phyloP scores from a whole-genome alignment of 2,888 invertebrate genomes.

The Oxystoma pomonae region DNA sequence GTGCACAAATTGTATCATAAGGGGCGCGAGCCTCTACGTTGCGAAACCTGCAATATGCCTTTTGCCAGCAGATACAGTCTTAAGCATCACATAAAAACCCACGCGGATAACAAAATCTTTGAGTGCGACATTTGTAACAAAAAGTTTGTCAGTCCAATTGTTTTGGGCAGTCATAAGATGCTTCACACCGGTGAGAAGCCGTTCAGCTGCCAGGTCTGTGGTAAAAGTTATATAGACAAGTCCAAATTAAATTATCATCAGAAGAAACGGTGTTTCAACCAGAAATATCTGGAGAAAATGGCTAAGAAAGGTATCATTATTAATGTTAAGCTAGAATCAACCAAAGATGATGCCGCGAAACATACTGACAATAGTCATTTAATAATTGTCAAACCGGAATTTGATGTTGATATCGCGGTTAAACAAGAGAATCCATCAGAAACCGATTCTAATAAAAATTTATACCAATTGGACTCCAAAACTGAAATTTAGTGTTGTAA shows the following conservation, averaged over 20 bases:
- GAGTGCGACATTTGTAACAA: not conserved
- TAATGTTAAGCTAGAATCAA: not conserved
- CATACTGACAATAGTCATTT: too few relatives aligned
- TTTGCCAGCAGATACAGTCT: not conserved
- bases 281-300: not conserved
- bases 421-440: too few relatives aligned
- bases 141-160: not conserved
- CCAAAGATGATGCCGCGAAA: too few relatives aligned
- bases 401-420: too few relatives aligned
- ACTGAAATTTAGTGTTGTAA: too few relatives aligned
- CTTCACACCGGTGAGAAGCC: not conserved
- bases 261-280: not conserved
- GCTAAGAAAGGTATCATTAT: not conserved
- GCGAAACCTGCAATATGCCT: not conserved
- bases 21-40: not conserved
- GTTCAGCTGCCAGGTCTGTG: not conserved
- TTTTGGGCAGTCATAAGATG: not conserved
- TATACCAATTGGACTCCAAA: too few relatives aligned
- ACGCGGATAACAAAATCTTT: not conserved
- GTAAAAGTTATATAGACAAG: not conserved
- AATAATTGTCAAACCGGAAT: too few relatives aligned
- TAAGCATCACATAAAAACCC: not conserved
- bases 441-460: too few relatives aligned
- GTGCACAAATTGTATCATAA: not conserved
- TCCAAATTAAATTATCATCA: not conserved